A percentile compares a stretch with the other conserved stretches of the same genome.
Conservation (phyloP, 2,797 vertebrate genomes). For the Hapalemur alaotrensis region DNA sequence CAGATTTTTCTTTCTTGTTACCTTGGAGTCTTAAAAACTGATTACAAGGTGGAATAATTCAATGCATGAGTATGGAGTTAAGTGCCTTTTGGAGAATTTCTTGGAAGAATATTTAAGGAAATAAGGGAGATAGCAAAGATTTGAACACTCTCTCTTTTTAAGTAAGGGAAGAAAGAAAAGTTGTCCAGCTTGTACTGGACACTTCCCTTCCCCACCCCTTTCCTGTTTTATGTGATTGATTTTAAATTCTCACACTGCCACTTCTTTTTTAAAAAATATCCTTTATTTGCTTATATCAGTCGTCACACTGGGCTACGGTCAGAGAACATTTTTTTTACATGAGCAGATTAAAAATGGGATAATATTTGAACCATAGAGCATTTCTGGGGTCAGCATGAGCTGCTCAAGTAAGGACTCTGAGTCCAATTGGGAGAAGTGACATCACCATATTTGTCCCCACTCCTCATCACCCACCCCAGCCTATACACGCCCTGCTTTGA, state of each 20-base stretch:
- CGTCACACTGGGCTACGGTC: slow-evolving; percentile 36
- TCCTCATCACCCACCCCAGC: neutral
- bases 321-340: slow-evolving; percentile 45
- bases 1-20: slow-evolving; percentile 61
- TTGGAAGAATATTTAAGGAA: slow-evolving; percentile 60
- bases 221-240: slow-evolving; percentile 33
- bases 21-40: slow-evolving; percentile 68
- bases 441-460: neutral
- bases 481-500: neutral
- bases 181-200: slow-evolving; percentile 75
- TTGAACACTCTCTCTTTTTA: slow-evolving; percentile 61
- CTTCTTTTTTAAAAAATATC: neutral
- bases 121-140: slow-evolving; percentile 45
- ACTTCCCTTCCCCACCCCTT: slow-evolving; percentile 17
- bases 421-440: neutral
- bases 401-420: slow-evolving; percentile 56
- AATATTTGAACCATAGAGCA: slow-evolving; percentile 44
- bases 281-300: slow-evolving; percentile 57
- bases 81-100: slow-evolving; percentile 75
- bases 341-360: slow-evolving; percentile 48
- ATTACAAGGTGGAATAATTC: slow-evolving; percentile 37
- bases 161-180: slow-evolving; percentile 56
- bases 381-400: slow-evolving; percentile 30
- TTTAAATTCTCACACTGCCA: slow-evolving; percentile 67
- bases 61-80: slow-evolving; percentile 48